phyloP scores from a whole-genome alignment of 2,888 invertebrate genomes.

The Drosophila fungiperda region DNA sequence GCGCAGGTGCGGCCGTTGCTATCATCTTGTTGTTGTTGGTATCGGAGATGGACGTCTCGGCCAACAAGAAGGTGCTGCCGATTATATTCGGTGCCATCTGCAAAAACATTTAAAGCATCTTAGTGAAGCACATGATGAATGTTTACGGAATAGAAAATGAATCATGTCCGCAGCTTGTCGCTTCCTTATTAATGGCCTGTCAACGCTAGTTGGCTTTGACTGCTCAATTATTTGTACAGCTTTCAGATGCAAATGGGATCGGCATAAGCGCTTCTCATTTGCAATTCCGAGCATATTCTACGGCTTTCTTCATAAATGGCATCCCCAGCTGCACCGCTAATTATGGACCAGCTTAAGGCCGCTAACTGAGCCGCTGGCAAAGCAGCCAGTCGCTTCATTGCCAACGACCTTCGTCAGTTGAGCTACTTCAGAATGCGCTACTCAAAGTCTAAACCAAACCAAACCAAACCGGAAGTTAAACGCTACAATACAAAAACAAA shows the following conservation, averaged over 20 bases:
- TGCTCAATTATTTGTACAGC: slow-evolving; percentile 40
- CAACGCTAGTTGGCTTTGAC: slow-evolving; percentile 46
- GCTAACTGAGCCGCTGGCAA: slow-evolving; percentile 15
- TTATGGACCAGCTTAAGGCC: slow-evolving; percentile 68
- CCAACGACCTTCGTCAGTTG: slow-evolving; percentile 64
- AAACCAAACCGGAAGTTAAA: slow-evolving; percentile 59
- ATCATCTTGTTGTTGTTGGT: slow-evolving; percentile 77
- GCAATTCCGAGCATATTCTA: slow-evolving; percentile 49
- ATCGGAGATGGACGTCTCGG: slow-evolving; percentile 84
- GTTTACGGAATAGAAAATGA: slow-evolving; percentile 53
- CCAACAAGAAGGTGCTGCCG: slow-evolving; percentile 87
- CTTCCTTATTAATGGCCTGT: slow-evolving; percentile 74
- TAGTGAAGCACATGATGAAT: slow-evolving; percentile 10
- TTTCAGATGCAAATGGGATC: slow-evolving; percentile 58
- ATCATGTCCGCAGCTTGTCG: slow-evolving; percentile 36
- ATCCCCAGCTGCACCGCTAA: slow-evolving; percentile 54
- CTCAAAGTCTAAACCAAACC: slow-evolving; percentile 36
- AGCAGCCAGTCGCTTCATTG: slow-evolving; percentile 30
- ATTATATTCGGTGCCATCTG: slow-evolving; percentile 88
- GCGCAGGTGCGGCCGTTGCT: slow-evolving; percentile 40
- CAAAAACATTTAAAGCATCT: slow-evolving; percentile 29
- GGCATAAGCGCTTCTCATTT: slow-evolving; percentile 43
- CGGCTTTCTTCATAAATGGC: slow-evolving; percentile 60
- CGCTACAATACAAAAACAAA: slow-evolving; percentile 30
- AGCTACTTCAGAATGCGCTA: slow-evolving; percentile 60